Evolutionary conservation across 2,113 vertebrate genomes (phyloP).

Genomic region (Osmerus eperlanus): DNA sequence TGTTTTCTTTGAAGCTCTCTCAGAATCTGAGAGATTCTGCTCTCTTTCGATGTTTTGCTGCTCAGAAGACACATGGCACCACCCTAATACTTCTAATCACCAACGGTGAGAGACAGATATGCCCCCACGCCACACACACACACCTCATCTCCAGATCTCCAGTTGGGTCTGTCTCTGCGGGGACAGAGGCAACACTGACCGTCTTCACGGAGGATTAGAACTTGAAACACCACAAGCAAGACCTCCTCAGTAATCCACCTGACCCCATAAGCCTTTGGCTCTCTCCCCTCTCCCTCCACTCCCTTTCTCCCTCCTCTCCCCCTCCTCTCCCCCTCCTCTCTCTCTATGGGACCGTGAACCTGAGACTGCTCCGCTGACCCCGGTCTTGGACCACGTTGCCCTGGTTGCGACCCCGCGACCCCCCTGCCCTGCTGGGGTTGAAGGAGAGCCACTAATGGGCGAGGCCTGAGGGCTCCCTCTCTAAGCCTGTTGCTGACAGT

Average conservation of each 20-base stretch:
- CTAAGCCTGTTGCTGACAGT: conserved; percentile 51
- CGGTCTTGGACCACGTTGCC: conserved; percentile 33
- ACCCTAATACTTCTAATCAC: too few relatives aligned
- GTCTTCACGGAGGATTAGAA: conserved; percentile 50
- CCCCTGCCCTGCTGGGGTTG: conserved; percentile 17
- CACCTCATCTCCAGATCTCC: background rate
- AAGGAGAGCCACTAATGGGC: conserved; percentile 37
- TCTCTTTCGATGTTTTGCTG: too few relatives aligned
- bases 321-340: conserved; percentile 31
- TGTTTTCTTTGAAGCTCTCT: conserved; percentile 4
- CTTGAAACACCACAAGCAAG: conserved; percentile 36
- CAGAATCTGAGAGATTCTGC: too few relatives aligned
- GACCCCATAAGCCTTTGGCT: conserved; percentile 14
- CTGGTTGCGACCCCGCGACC: conserved; percentile 39
- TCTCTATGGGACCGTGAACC: conserved; percentile 49
- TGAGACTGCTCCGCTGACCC: conserved; percentile 50
- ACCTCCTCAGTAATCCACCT: conserved; percentile 43
- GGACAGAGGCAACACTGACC: conserved; percentile 16
- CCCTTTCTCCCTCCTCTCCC: conserved; percentile 14
- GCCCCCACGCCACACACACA: too few relatives aligned
- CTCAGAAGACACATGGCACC: too few relatives aligned
- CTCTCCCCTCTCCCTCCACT: conserved; percentile 5
- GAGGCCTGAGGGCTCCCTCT: conserved; percentile 18
- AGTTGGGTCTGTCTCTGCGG: conserved; percentile 16
- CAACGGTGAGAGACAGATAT: too few relatives aligned